These are phyloP conservation scores for Anastrepha obliqua DNA, from an alignment of 1,140 invertebrate species.

Conservation along the genomic window DNA sequence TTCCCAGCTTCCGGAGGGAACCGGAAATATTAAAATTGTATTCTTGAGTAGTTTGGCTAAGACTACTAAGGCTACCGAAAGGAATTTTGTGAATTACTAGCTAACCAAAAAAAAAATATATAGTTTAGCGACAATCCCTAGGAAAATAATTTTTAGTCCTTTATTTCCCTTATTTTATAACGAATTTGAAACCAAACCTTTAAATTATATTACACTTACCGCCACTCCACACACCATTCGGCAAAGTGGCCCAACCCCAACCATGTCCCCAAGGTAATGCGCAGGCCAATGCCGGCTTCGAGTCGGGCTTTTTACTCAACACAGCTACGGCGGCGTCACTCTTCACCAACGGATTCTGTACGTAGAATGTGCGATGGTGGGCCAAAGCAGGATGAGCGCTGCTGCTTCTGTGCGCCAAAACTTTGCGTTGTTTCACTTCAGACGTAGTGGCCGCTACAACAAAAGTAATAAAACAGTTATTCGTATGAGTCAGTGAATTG, in stretches of 20 bases:
- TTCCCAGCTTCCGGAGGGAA: too few relatives aligned
- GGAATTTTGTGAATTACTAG: too few relatives aligned
- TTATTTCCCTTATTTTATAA: too few relatives aligned
- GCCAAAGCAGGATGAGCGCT: conserved; percentile 60
- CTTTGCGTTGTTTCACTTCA: conserved; percentile 74
- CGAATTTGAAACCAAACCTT: too few relatives aligned
- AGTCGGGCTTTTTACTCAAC: conserved; percentile 72
- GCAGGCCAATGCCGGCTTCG: conserved; percentile 71
- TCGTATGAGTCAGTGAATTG: background rate
- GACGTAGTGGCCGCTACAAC: conserved; percentile 76
- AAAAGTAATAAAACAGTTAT: background rate
- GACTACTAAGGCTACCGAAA: too few relatives aligned
- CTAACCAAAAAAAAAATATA: too few relatives aligned
- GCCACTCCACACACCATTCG: conserved; percentile 79
- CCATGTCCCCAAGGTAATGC: conserved; percentile 76
- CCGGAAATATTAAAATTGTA: too few relatives aligned
- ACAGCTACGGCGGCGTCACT: conserved; percentile 73
- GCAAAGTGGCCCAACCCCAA: conserved; percentile 79
- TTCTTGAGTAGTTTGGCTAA: too few relatives aligned
- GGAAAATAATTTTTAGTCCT: too few relatives aligned
- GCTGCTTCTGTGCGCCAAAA: conserved; percentile 53
- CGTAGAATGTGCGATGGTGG: conserved; percentile 63
- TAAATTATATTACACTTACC: conserved; percentile 70
- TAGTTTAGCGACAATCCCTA: too few relatives aligned
- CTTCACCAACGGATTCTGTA: conserved; percentile 69